Evolutionary conservation across 2,113 vertebrate species (phyloP).

Genomic region (Cromileptes altivelis): DNA sequence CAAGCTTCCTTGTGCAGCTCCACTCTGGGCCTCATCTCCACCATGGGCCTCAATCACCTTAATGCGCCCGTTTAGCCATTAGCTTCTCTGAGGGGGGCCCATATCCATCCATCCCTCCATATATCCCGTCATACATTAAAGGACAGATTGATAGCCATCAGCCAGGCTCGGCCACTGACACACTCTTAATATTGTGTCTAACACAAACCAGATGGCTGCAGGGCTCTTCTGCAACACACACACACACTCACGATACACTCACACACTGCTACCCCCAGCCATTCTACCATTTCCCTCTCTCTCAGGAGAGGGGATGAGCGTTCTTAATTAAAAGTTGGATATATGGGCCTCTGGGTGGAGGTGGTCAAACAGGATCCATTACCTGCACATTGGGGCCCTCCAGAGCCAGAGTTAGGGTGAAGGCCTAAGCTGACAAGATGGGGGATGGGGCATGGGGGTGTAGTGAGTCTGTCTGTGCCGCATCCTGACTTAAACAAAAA

Average conservation of each 20-base stretch:
- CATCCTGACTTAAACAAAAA: slow-evolving; percentile 46
- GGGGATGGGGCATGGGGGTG: background rate
- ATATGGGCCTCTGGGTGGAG: slow-evolving; percentile 70
- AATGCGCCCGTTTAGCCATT: slow-evolving; percentile 91
- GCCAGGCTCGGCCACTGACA: slow-evolving; percentile 76
- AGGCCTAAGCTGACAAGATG: slow-evolving; percentile 60
- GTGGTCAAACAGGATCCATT: slow-evolving; percentile 73
- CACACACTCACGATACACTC: slow-evolving; percentile 19
- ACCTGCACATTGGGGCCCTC: slow-evolving; percentile 64
- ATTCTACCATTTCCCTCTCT: slow-evolving; percentile 30
- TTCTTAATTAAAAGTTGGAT: slow-evolving; percentile 84
- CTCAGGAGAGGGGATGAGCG: slow-evolving; percentile 74
- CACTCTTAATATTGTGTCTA: slow-evolving; percentile 84
- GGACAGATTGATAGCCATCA: slow-evolving; percentile 84
- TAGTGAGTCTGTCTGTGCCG: slow-evolving; percentile 15
- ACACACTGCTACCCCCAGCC: slow-evolving; percentile 29
- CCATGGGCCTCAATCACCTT: slow-evolving; percentile 88
- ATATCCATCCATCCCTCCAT: slow-evolving; percentile 68
- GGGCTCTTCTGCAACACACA: slow-evolving; percentile 58
- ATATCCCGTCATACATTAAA: slow-evolving; percentile 78
- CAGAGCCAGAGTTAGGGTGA: slow-evolving; percentile 63
- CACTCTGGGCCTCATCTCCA: slow-evolving; percentile 83
- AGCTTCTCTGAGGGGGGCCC: slow-evolving; percentile 83
- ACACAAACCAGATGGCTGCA: slow-evolving; percentile 82
- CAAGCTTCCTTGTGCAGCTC: slow-evolving; percentile 82